Conservation (phyloP, 2,888 invertebrate species). For the Bhutanitis thaidina region DNA sequence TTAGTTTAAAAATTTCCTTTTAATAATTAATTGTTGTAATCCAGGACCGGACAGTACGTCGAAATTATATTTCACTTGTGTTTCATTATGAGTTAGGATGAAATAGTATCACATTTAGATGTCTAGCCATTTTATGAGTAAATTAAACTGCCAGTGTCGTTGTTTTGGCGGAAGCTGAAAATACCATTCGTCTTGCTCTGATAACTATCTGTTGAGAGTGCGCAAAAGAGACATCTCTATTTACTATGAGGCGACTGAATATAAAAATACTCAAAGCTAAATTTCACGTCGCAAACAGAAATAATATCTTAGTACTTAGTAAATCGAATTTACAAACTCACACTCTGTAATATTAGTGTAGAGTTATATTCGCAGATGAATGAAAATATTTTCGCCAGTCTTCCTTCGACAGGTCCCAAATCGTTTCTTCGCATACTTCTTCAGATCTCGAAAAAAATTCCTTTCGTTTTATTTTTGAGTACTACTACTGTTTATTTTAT, state of each 20-base stretch:
- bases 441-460: no score
- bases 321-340: no score
- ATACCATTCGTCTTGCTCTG: conserved; percentile 52
- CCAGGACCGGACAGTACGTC: neutral
- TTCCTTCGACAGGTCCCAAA: no score
- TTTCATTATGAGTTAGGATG: conserved; percentile 15
- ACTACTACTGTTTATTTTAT: no score
- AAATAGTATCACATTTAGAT: conserved; percentile 25
- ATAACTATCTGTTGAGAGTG: conserved; percentile 48
- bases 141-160: conserved; percentile 40
- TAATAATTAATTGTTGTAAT: no score
- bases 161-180: conserved; percentile 43
- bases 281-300: conserved; percentile 7
- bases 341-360: no score
- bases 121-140: conserved; percentile 33
- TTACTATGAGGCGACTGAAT: conserved; percentile 29
- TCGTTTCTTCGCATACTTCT: no score
- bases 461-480: no score
- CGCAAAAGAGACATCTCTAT: conserved; percentile 36
- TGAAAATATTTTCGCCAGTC: no score
- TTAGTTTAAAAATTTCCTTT: no score
- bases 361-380: no score
- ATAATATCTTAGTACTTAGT: no score
- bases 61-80: neutral
- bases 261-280: conserved; percentile 9